A percentile compares a stretch with the other conserved stretches of the same genome.
phyloP scores from a whole-genome alignment of 2,888 invertebrate genomes.

The Leptinotarsa juncta region DNA sequence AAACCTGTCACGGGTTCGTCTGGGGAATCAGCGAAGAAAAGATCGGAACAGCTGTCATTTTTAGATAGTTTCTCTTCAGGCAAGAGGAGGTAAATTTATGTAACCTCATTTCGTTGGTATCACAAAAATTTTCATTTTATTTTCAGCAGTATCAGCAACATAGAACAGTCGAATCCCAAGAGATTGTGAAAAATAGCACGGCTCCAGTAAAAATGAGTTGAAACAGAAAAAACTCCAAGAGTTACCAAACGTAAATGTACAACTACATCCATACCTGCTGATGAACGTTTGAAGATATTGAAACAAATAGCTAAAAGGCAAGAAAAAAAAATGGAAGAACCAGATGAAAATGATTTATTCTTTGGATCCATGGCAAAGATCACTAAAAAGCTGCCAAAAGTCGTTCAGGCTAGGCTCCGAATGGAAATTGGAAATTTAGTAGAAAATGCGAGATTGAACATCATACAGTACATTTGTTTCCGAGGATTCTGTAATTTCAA shows the following conservation, averaged over 20 bases:
- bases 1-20: background rate
- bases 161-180: slow-evolving; percentile 16
- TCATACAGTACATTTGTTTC: slow-evolving; percentile 26
- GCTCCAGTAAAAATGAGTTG: slow-evolving; percentile 15
- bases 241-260: slow-evolving; percentile 31
- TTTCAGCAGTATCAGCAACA: slow-evolving; percentile 23
- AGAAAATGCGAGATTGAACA: slow-evolving; percentile 31
- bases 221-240: slow-evolving; percentile 28
- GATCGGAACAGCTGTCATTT: slow-evolving; percentile 30
- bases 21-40: slow-evolving; percentile 8
- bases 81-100: slow-evolving; percentile 29
- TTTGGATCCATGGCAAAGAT: slow-evolving; percentile 54
- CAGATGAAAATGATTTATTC: slow-evolving; percentile 34
- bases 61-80: slow-evolving; percentile 29
- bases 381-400: slow-evolving; percentile 53
- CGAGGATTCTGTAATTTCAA: slow-evolving; percentile 27
- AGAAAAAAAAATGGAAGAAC: slow-evolving; percentile 27
- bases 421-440: slow-evolving; percentile 24
- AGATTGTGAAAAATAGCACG: background rate
- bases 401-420: slow-evolving; percentile 27
- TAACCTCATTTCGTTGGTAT: slow-evolving; percentile 23
- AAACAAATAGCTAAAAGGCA: slow-evolving; percentile 33
- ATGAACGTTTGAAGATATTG: slow-evolving; percentile 29
- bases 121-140: slow-evolving; percentile 19
- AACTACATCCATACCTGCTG: slow-evolving; percentile 26